A percentile compares a stretch with the other conserved stretches of the same genome.
Evolutionary conservation across 2,797 vertebrate genomes (phyloP).

Genomic region (Thaleichthys pacificus): DNA sequence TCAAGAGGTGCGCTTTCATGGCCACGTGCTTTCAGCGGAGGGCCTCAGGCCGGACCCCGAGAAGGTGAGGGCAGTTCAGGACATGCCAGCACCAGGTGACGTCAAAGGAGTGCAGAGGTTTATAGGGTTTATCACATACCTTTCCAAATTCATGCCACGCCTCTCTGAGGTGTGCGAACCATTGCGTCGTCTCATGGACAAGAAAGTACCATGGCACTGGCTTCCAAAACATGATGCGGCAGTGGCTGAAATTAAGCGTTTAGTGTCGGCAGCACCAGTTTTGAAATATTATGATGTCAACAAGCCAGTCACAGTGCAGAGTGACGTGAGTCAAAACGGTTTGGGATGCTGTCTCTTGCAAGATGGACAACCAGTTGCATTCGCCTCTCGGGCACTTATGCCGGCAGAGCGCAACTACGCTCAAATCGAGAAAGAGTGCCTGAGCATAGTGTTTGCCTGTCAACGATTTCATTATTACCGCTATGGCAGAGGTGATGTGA

Average conservation of each 20-base stretch:
- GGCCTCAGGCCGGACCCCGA: constrained; percentile 28
- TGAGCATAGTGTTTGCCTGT: not conserved
- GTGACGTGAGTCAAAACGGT: constrained; percentile 24
- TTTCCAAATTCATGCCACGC: constrained; percentile 31
- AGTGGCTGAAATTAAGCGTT: constrained; percentile 2
- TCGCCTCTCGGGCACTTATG: not conserved
- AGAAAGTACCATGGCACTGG: constrained; percentile 21
- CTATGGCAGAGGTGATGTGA: not conserved
- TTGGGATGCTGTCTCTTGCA: constrained; percentile 29
- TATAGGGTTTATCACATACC: constrained; percentile 21
- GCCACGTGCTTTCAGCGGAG: constrained; percentile 15
- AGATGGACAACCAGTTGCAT: not conserved
- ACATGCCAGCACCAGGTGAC: constrained; percentile 20
- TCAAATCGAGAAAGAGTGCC: not conserved
- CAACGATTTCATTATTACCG: not conserved
- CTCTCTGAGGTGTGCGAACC: constrained; percentile 24
- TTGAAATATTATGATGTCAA: constrained; percentile 25
- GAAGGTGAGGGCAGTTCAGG: constrained; percentile 23
- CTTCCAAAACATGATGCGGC: constrained; percentile 21
- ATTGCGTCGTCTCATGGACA: constrained; percentile 24
- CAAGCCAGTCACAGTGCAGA: constrained; percentile 31
- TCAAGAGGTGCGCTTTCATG: constrained; percentile 26
- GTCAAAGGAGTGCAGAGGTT: constrained; percentile 21
- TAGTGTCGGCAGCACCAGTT: constrained; percentile 9
- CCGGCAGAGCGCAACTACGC: not conserved